Percentiles rank a stretch among this genome's conserved stretches.
phyloP scores from a whole-genome alignment of 2,888 invertebrate species.

The Himalopsyche japonica region DNA sequence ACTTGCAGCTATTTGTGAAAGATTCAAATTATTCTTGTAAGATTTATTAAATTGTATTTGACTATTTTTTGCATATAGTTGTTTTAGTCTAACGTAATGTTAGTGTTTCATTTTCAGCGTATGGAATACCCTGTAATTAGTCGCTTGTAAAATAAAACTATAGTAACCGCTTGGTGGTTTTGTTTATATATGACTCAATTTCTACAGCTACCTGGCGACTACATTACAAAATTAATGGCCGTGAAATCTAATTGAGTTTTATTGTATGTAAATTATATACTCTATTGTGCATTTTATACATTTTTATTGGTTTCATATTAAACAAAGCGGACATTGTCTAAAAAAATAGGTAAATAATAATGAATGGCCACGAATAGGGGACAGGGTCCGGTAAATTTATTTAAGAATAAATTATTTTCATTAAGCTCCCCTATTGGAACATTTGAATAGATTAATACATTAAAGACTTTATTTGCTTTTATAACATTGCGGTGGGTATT shows the following conservation, averaged over 20 bases:
- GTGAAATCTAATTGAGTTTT: constrained; percentile 41
- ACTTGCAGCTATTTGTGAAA: no score
- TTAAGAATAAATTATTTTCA: neutral
- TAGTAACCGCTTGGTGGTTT: constrained; percentile 15
- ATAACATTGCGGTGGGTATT: neutral
- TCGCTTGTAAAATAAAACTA: neutral
- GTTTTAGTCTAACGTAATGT: no score
- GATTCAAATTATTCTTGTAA: no score
- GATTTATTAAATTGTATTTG: no score
- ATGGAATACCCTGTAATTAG: neutral
- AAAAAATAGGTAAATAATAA: neutral
- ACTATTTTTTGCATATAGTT: no score
- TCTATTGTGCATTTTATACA: constrained; percentile 25
- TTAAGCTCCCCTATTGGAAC: neutral
- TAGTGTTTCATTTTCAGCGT: neutral
- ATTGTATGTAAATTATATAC: constrained; percentile 40
- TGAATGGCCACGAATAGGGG: neutral
- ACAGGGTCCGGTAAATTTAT: neutral
- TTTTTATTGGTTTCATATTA: constrained; percentile 36
- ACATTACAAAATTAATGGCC: constrained; percentile 39
- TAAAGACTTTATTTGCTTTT: neutral
- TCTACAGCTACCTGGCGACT: constrained; percentile 23
- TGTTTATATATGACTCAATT: constrained; percentile 34
- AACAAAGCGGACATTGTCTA: constrained; percentile 18
- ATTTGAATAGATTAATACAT: neutral